Percentiles rank a stretch among this genome's conserved stretches.
Evolutionary conservation across 2,113 vertebrate species (phyloP).

Genomic region (Notarius lentiginosus): DNA sequence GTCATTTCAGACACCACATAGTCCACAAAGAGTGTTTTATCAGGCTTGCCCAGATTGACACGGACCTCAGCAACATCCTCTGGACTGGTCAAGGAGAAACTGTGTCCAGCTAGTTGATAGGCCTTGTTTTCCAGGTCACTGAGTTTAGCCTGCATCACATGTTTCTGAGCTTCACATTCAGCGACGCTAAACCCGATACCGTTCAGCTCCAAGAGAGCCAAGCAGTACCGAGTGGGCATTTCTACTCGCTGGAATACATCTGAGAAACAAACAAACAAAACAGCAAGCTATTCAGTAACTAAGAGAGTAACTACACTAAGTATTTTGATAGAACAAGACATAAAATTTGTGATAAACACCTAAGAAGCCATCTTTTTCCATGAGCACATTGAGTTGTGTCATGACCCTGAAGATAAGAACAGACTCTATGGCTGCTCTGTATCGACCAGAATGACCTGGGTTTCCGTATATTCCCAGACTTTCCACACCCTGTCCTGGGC

Average conservation of each 20-base stretch:
- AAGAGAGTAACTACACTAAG: background rate
- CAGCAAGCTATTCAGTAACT: background rate
- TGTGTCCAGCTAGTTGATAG: constrained; percentile 86
- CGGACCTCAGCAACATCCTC: constrained; percentile 90
- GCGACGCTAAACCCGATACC: constrained; percentile 89
- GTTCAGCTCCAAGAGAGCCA: constrained; percentile 92
- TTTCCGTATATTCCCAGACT: constrained; percentile 76
- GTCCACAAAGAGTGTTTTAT: background rate
- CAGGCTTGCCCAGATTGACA: background rate
- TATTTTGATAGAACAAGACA: background rate
- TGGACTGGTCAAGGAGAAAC: constrained; percentile 89
- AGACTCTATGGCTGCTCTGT: constrained; percentile 82
- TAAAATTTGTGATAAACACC: constrained; percentile 66
- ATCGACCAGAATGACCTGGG: constrained; percentile 76
- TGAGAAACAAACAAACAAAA: constrained; percentile 55
- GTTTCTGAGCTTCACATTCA: constrained; percentile 89
- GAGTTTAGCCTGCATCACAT: constrained; percentile 91
- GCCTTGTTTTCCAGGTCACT: constrained; percentile 81
- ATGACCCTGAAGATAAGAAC: constrained; percentile 81
- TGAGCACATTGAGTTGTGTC: constrained; percentile 74
- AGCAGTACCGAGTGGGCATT: constrained; percentile 91
- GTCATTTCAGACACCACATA: background rate
- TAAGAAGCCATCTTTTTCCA: constrained; percentile 81
- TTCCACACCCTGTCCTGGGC: constrained; percentile 72
- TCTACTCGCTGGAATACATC: constrained; percentile 83